Conservation (phyloP, 2,888 invertebrate genomes). For the Cheilosia grossa region DNA sequence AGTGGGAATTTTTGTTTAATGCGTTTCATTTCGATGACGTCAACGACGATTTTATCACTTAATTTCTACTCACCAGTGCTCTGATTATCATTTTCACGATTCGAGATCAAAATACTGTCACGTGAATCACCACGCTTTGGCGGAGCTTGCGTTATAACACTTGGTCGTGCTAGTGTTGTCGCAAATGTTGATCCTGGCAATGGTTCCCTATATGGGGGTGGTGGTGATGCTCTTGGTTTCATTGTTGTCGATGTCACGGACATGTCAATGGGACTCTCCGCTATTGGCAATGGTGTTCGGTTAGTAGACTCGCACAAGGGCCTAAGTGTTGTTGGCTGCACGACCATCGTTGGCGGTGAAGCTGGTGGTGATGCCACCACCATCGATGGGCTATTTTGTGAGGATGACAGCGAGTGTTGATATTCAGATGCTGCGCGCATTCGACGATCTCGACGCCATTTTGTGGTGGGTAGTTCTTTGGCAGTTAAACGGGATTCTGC, state of each 20-base stretch:
- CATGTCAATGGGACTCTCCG: conserved; percentile 83
- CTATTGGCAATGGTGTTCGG: conserved; percentile 76
- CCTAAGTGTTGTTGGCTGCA: conserved; percentile 72
- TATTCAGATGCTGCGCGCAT: conserved; percentile 83
- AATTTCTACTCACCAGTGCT: conserved; percentile 78
- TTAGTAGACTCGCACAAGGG: conserved; percentile 78
- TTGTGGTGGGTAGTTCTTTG: conserved; percentile 87
- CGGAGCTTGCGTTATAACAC: conserved; percentile 87
- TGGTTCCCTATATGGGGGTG: conserved; percentile 82
- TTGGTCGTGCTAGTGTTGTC: conserved; percentile 83
- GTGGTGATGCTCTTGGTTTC: conserved; percentile 81
- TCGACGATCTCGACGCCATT: conserved; percentile 89
- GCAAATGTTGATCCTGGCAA: conserved; percentile 81
- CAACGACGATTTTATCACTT: no score
- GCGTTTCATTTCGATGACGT: no score
- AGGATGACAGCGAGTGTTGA: conserved; percentile 76
- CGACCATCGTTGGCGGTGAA: conserved; percentile 73
- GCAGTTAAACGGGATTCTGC: conserved; percentile 82
- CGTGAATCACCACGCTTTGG: conserved; percentile 81
- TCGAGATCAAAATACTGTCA: conserved; percentile 78
- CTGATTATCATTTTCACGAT: conserved; percentile 80
- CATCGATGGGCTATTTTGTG: conserved; percentile 78
- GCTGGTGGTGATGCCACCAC: conserved; percentile 74
- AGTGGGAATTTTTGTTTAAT: no score
- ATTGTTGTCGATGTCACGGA: conserved; percentile 81